These are phyloP conservation scores for Bellardia bayeri DNA, from an alignment of 2,888 invertebrate species.

Conservation along the genomic window DNA sequence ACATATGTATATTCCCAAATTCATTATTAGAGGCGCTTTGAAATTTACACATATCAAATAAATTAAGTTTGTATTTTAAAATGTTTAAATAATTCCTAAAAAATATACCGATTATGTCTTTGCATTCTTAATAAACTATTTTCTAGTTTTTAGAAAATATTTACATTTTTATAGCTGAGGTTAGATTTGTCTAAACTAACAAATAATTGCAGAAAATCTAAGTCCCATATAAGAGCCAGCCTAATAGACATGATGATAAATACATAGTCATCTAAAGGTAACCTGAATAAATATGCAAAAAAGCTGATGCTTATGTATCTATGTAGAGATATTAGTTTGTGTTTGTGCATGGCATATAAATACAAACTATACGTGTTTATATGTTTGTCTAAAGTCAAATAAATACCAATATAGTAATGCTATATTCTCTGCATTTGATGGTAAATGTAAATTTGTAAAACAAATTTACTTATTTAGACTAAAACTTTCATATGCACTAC, in stretches of 20 bases:
- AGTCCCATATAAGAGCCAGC: too few species aligned
- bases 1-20: too few species aligned
- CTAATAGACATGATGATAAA: constrained; percentile 24
- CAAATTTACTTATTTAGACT: constrained; percentile 19
- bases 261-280: constrained; percentile 40
- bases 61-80: too few species aligned
- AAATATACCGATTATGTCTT: too few species aligned
- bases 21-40: too few species aligned
- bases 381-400: constrained; percentile 26
- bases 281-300: constrained; percentile 31
- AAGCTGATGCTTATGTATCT: not conserved
- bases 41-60: too few species aligned
- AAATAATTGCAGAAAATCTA: too few species aligned
- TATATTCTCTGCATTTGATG: constrained; percentile 21
- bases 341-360: not conserved
- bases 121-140: too few species aligned
- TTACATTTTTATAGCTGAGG: too few species aligned
- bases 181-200: too few species aligned
- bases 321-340: not conserved
- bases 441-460: constrained; percentile 35
- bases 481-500: not conserved
- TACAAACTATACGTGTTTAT: not conserved
- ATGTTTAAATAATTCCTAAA: too few species aligned
- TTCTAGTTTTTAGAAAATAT: too few species aligned
- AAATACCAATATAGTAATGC: constrained; percentile 40